Conservation (phyloP, 2,113 vertebrate species). For the Rhynchomys soricoides region DNA sequence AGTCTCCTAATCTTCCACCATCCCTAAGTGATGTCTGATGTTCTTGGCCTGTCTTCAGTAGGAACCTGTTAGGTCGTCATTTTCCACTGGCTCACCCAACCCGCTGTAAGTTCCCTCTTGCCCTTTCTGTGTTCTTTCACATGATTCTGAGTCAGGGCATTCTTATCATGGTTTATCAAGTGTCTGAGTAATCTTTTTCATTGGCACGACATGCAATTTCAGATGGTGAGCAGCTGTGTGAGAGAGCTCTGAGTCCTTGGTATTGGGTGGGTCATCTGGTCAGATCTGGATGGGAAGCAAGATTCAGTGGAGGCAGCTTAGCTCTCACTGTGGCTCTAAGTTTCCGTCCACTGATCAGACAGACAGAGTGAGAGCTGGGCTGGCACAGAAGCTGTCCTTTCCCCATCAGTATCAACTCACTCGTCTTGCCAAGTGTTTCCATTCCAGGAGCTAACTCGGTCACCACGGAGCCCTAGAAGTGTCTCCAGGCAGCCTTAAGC, state of each 20-base stretch:
- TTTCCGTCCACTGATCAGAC: not conserved
- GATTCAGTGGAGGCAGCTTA: not conserved
- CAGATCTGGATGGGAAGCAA: not conserved
- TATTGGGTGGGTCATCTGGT: not conserved
- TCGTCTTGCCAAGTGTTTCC: slow-evolving; percentile 12
- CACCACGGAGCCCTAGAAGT: not conserved
- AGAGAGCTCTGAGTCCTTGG: not conserved
- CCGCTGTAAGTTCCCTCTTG: not conserved
- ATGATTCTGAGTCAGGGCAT: not conserved
- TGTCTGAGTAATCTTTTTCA: not conserved
- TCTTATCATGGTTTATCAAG: not conserved
- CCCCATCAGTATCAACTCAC: not conserved
- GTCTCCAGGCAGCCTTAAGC: slow-evolving; percentile 54
- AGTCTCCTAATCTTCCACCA: not conserved
- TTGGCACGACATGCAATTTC: not conserved
- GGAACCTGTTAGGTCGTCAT: not conserved
- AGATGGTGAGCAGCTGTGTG: not conserved
- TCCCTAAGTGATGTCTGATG: not conserved
- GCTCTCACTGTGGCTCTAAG: not conserved
- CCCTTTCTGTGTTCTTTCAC: not conserved
- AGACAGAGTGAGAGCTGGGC: not conserved
- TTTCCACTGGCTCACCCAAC: not conserved
- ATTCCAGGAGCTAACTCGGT: slow-evolving; percentile 2
- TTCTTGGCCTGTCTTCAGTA: not conserved
- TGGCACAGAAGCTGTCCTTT: slow-evolving; percentile 7